Conservation (phyloP, 1,140 invertebrate species). For the Branchinecta lindahli region DNA sequence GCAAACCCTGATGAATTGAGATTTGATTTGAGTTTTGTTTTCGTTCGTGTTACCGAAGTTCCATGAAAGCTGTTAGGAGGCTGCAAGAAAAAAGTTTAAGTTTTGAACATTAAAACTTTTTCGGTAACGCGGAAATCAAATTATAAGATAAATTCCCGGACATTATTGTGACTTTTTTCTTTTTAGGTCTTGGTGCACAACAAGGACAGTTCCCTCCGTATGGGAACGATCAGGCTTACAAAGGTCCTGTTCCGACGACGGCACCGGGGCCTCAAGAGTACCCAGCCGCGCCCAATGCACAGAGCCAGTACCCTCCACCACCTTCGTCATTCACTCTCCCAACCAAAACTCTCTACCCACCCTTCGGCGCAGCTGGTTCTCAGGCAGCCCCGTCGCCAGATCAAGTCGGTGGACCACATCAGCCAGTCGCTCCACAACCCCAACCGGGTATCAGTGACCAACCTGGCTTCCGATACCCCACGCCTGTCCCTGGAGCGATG, state of each 20-base stretch:
- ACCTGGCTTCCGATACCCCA: background rate
- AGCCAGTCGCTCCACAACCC: background rate
- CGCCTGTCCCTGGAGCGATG: background rate
- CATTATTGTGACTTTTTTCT: background rate
- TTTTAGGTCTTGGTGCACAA: background rate
- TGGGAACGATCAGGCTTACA: background rate
- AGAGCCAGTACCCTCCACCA: slow-evolving; percentile 16
- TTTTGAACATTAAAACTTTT: no score
- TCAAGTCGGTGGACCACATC: background rate
- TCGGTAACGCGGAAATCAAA: no score
- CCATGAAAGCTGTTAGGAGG: no score
- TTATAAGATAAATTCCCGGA: no score
- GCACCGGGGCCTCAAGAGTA: background rate
- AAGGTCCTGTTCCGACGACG: background rate
- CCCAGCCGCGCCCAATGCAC: background rate
- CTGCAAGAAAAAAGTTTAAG: no score
- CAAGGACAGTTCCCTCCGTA: background rate
- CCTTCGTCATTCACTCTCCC: background rate
- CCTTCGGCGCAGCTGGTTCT: background rate
- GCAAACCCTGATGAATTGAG: no score
- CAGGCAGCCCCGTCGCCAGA: background rate
- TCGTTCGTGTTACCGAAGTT: no score
- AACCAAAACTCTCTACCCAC: background rate
- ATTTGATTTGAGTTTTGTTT: no score
- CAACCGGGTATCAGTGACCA: background rate